phyloP scores from a whole-genome alignment of 2,888 invertebrate genomes.

The Apomyelois bistriatella region DNA sequence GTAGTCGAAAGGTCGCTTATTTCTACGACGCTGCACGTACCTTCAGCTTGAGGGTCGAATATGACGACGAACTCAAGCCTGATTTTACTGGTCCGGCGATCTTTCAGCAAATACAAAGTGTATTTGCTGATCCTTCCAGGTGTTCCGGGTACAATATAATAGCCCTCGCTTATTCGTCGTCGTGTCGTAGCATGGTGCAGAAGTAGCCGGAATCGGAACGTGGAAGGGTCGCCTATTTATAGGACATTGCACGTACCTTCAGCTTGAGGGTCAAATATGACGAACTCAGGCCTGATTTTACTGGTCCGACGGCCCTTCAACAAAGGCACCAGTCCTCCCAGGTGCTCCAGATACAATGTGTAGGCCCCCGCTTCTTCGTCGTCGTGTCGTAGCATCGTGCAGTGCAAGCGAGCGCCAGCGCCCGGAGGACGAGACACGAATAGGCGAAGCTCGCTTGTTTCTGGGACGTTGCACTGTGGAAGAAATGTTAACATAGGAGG shows the following conservation, averaged over 20 bases:
- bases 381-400: conserved; percentile 97
- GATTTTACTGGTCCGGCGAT: too few relatives aligned
- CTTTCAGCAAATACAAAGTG: too few relatives aligned
- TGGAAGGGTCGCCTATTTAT: too few relatives aligned
- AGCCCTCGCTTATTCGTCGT: background rate
- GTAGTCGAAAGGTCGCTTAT: too few relatives aligned
- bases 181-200: background rate
- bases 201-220: too few relatives aligned
- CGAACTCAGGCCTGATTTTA: conserved; percentile 98
- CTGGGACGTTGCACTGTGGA: conserved; percentile 95
- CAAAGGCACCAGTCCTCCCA: conserved; percentile 97
- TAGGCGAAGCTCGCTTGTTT: conserved; percentile 90
- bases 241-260: conserved; percentile 76
- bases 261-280: conserved; percentile 95
- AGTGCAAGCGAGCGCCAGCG: conserved; percentile 89
- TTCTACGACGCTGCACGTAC: too few relatives aligned
- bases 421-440: conserved; percentile 95
- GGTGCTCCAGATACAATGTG: conserved; percentile 94
- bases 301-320: conserved; percentile 97
- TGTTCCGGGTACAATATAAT: background rate
- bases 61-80: too few relatives aligned
- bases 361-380: conserved; percentile 90
- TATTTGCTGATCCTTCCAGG: background rate
- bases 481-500: background rate
- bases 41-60: too few relatives aligned